Conservation (phyloP, 2,797 vertebrate genomes). For the Molossus molossus region DNA sequence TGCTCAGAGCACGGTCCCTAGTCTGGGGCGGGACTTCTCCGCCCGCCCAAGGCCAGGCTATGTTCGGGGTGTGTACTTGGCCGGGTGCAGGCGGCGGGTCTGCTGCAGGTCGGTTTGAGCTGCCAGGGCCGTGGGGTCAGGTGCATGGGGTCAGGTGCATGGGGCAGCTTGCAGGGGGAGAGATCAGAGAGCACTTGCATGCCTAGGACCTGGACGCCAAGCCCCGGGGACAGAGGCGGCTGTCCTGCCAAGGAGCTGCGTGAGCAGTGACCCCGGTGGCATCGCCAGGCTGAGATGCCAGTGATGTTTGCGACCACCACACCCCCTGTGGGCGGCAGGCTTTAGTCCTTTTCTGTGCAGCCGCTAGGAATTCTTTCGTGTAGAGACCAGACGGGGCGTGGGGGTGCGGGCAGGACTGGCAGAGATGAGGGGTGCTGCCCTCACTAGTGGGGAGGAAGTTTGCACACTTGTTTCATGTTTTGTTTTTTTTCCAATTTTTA, state of each 20-base stretch:
- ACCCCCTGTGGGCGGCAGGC: background rate
- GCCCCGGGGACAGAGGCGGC: background rate
- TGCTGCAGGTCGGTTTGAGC: rapidly evolving
- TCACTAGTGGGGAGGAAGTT: too few relatives aligned
- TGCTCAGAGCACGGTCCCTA: background rate
- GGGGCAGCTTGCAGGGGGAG: background rate
- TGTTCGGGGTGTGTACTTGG: background rate
- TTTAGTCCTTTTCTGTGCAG: too few relatives aligned
- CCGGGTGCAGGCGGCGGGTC: rapidly evolving
- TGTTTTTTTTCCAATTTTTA: background rate
- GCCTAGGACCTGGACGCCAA: rapidly evolving
- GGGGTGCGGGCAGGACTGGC: background rate
- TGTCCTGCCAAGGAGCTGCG: background rate
- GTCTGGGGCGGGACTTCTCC: background rate
- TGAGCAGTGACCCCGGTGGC: rapidly evolving
- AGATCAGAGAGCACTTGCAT: rapidly evolving
- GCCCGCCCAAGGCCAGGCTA: rapidly evolving
- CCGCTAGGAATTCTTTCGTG: rapidly evolving
- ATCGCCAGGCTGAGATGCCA: rapidly evolving
- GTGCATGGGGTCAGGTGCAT: rapidly evolving
- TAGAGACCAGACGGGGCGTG: background rate
- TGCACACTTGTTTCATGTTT: background rate
- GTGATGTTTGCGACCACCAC: rapidly evolving
- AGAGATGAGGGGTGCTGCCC: rapidly evolving
- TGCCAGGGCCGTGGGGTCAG: rapidly evolving